Conservation (phyloP, 2,797 vertebrate species). For the Enteromius viviparus region DNA sequence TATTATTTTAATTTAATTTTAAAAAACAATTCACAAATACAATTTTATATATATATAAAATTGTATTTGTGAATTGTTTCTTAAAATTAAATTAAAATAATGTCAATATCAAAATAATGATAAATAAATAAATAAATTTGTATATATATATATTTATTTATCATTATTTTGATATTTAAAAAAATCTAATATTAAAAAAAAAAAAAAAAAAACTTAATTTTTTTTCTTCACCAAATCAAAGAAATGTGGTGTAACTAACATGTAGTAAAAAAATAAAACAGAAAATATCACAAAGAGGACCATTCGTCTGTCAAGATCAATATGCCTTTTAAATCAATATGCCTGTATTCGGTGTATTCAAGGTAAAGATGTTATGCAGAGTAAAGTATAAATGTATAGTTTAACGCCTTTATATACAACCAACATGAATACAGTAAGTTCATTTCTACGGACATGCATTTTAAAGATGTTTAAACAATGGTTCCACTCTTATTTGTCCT, state of each 20-base stretch:
- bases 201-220: background rate
- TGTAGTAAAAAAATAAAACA: background rate
- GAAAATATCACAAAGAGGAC: background rate
- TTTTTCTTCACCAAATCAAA: background rate
- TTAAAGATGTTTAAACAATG: background rate
- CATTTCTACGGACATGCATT: background rate
- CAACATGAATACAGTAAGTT: background rate
- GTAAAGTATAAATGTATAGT: too few relatives aligned
- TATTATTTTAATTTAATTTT: too few relatives aligned
- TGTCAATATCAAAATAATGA: too few relatives aligned
- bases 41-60: too few relatives aligned
- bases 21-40: background rate
- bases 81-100: too few relatives aligned
- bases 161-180: too few relatives aligned
- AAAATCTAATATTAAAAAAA: too few relatives aligned
- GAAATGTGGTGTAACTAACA: background rate
- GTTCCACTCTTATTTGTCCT: background rate
- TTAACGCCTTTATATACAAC: background rate
- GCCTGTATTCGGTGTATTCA: background rate
- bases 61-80: too few relatives aligned
- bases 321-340: too few relatives aligned
- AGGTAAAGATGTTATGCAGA: background rate
- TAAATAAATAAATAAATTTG: too few relatives aligned
- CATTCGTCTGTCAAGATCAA: background rate
- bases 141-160: too few relatives aligned